These are phyloP conservation scores for Cherax quadricarinatus DNA, from an alignment of 1,140 invertebrate species.

Conservation along the genomic window DNA sequence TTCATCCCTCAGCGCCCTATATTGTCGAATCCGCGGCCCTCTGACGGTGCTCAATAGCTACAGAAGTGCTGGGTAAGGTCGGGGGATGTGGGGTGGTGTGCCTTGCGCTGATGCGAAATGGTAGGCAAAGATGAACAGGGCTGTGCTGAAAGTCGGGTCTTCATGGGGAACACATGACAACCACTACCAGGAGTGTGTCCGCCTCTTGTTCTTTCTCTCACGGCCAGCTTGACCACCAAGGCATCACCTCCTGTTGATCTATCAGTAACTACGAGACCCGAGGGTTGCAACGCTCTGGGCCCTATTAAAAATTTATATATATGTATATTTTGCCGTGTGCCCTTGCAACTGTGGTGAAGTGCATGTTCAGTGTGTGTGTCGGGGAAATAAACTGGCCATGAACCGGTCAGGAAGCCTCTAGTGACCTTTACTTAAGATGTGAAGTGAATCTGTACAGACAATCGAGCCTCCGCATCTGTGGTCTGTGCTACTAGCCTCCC, in stretches of 20 bases:
- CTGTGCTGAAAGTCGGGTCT: constrained; percentile 26
- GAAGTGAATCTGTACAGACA: not conserved
- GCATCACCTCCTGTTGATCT: not conserved
- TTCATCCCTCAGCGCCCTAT: constrained; percentile 12
- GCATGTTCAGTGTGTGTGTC: not conserved
- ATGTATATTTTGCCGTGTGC: not conserved
- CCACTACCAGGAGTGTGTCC: constrained; percentile 33
- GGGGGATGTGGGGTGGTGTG: constrained; percentile 18
- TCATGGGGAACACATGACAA: constrained; percentile 37
- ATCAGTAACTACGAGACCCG: not conserved
- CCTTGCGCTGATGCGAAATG: constrained; percentile 47
- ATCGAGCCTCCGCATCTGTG: constrained; percentile 12
- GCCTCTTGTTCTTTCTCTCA: not conserved
- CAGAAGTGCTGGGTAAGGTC: constrained; percentile 20
- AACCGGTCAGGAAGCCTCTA: not conserved
- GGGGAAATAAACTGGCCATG: not conserved
- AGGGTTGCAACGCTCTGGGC: too few species aligned
- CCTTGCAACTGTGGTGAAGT: not conserved
- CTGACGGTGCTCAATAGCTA: constrained; percentile 1
- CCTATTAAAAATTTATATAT: not conserved
- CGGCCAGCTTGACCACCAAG: not conserved
- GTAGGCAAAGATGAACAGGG: constrained; percentile 40
- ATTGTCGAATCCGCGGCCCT: constrained; percentile 6
- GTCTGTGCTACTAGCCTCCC: not conserved
- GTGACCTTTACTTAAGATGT: not conserved